Percentiles rank a stretch among this genome's conserved stretches.
Evolutionary conservation across 2,797 vertebrate genomes (phyloP).

Genomic region (Sylvilagus floridanus): DNA sequence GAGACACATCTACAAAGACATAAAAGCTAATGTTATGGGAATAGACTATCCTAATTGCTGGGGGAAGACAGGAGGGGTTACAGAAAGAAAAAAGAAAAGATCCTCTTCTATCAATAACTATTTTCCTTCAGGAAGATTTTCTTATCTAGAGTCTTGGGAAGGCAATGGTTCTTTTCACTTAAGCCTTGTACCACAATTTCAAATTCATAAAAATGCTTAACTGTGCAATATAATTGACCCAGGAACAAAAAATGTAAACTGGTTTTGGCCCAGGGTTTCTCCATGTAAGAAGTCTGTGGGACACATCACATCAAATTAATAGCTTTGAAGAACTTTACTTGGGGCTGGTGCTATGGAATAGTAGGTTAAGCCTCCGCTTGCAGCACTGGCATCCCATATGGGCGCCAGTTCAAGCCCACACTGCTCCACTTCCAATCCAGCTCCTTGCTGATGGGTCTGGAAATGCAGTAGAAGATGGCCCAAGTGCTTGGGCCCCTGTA

Average conservation of each 20-base stretch:
- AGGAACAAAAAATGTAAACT: conserved; percentile 40
- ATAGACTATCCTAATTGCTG: neutral
- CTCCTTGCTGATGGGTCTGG: too few relatives aligned
- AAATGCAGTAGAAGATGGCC: too few relatives aligned
- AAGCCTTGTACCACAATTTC: conserved; percentile 37
- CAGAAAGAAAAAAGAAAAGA: neutral
- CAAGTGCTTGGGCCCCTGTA: too few relatives aligned
- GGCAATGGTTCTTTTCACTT: neutral
- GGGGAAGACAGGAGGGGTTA: neutral
- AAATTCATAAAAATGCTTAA: conserved; percentile 62
- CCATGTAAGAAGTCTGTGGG: conserved; percentile 25
- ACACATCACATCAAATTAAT: conserved; percentile 22
- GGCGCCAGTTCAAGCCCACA: too few relatives aligned
- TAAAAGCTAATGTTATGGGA: neutral
- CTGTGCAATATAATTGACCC: conserved; percentile 9
- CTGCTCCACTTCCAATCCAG: too few relatives aligned
- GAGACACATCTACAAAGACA: neutral
- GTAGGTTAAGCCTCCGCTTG: too few relatives aligned
- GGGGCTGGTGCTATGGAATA: too few relatives aligned
- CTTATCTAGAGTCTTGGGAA: neutral
- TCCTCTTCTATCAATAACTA: neutral
- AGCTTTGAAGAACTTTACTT: conserved; percentile 35
- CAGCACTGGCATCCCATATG: too few relatives aligned
- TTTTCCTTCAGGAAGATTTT: conserved; percentile 5
- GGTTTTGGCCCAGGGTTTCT: conserved; percentile 18